phyloP scores from a whole-genome alignment of 2,888 invertebrate species.

The Gnatocerus cornutus region DNA sequence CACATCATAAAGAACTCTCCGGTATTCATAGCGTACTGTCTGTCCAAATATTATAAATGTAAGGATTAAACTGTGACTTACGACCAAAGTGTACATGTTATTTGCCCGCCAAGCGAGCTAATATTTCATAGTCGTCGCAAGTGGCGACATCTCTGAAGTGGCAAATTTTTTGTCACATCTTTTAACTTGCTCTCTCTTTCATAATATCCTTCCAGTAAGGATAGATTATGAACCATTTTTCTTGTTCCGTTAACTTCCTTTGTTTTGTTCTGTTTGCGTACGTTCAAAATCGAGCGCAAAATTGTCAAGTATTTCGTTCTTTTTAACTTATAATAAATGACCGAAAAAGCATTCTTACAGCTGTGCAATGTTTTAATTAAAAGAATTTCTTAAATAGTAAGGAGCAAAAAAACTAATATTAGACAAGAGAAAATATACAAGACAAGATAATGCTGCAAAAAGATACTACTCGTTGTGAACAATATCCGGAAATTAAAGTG shows the following conservation, averaged over 20 bases:
- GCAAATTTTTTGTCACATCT: constrained; percentile 55
- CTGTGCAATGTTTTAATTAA: constrained; percentile 13
- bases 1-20: constrained; percentile 48
- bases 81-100: constrained; percentile 58
- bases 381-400: constrained; percentile 6
- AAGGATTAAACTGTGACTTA: constrained; percentile 62
- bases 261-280: constrained; percentile 35
- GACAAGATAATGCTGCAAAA: not conserved
- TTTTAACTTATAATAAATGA: constrained; percentile 7
- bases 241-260: constrained; percentile 48
- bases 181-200: constrained; percentile 53
- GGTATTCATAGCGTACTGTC: constrained; percentile 52
- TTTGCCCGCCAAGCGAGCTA: constrained; percentile 61
- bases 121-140: constrained; percentile 60
- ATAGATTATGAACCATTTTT: constrained; percentile 54
- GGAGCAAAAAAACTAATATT: not conserved
- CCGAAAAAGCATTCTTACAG: not conserved
- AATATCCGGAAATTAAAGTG: not conserved
- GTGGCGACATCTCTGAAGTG: constrained; percentile 60
- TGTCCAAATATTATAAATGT: constrained; percentile 62
- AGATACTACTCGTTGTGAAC: no score
- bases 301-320: constrained; percentile 30
- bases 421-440: not conserved
- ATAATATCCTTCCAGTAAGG: constrained; percentile 52
- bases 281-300: constrained; percentile 36